These are phyloP conservation scores for Anneissia japonica DNA, from an alignment of 35 echinoderm and acorn worm species.

Conservation along the genomic window DNA sequence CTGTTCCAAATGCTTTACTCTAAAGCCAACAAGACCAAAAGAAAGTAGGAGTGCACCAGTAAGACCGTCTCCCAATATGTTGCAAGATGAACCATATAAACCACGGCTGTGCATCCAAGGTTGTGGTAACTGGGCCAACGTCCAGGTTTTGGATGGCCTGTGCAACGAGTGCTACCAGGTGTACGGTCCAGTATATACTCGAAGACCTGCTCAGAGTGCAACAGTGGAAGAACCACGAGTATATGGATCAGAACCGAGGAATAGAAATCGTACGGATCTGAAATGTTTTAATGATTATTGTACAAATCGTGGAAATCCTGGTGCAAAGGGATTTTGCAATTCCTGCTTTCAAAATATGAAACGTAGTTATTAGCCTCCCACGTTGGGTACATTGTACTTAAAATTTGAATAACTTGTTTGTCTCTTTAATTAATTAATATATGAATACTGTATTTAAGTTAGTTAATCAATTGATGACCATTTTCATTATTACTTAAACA, in stretches of 20 bases:
- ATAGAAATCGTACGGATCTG: slow-evolving; percentile 3
- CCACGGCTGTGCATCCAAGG: neutral
- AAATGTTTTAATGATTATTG: slow-evolving; percentile 13
- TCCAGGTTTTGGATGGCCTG: slow-evolving; percentile 42
- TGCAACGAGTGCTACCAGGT: slow-evolving; percentile 50
- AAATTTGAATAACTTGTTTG: no score
- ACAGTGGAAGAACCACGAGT: neutral
- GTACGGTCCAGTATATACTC: neutral
- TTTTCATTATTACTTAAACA: no score
- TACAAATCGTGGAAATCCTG: slow-evolving; percentile 36
- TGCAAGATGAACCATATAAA: neutral
- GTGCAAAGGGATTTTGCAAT: slow-evolving; percentile 45
- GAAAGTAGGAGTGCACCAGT: no score
- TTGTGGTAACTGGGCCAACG: slow-evolving; percentile 38
- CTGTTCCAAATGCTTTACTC: slow-evolving; percentile 42
- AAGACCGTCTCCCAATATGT: neutral
- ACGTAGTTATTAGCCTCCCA: no score
- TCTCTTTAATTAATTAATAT: no score
- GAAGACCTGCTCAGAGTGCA: neutral
- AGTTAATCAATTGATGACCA: no score
- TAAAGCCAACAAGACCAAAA: neutral
- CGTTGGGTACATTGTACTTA: no score
- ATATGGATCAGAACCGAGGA: neutral
- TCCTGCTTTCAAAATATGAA: slow-evolving; percentile 35
- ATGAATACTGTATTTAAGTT: no score